Evolutionary conservation across 2,888 invertebrate genomes (phyloP), one percentile per base, ranked within the genome.

Genomic region (Aromia moschata): DNA sequence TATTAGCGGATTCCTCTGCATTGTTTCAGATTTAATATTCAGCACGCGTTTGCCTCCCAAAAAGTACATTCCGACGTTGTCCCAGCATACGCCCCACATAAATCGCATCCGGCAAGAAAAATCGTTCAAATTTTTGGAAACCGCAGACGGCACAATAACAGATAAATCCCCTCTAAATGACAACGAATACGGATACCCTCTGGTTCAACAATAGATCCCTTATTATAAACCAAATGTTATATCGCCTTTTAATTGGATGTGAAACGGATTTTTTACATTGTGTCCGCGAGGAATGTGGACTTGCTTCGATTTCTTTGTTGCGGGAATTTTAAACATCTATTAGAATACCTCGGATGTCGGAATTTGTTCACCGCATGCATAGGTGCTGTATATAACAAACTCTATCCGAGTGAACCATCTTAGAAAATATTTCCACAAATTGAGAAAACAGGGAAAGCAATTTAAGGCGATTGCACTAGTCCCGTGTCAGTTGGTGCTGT

Each of bases 1-100:
- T 79, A 80, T 80, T 80, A 80, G 78, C 77, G 77, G 76, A 81
- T 81, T 79, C 81, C 79, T 71, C 73, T 72, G 79, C 80, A 81
- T 81, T 81, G 81, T 81, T 79, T 77, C 66, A 70, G 74, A 76
- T 76, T 80, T 80, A 76, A 79, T 77, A 81, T 81, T 81, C 80
- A 70, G 77, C 79, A 76, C 80, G 79, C 80, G 80, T 79, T 67
- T 65, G 44, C 58, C 64, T 62, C 65, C 62, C 68, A 61, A 41
- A 60, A 47, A 43, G 41, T 51, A 45, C 53, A 55, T 54, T 59
- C 59, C 49, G 49, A 55, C 49, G 44, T 38, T 44, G 46, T 37
- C 18, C 15, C 25, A 30, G 40, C 51, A 44, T 45, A 56, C 43
- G 41, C 51, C 40, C 44, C 16, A 60, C 44, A 45, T 49, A 55